These are phyloP conservation scores for Tetrapedia diversipes DNA, from an alignment of 2,888 invertebrate genomes.

Conservation along the genomic window DNA sequence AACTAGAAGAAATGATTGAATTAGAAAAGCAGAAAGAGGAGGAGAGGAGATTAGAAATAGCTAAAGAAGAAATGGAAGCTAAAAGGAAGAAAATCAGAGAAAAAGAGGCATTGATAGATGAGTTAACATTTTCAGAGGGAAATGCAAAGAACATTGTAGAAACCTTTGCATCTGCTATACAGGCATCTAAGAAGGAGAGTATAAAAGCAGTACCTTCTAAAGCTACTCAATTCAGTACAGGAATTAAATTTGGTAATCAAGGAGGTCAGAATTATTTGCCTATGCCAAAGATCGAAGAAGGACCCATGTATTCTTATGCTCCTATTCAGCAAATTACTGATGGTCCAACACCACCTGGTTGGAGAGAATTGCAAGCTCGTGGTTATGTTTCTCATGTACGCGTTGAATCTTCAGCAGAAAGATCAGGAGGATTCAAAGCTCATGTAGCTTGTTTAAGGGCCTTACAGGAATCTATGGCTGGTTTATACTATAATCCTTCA, in stretches of 20 bases:
- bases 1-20: conserved; percentile 93
- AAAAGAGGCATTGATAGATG: conserved; percentile 96
- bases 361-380: conserved; percentile 86
- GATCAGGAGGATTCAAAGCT: conserved; percentile 94
- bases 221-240: conserved; percentile 92
- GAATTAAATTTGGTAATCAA: conserved; percentile 91
- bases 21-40: conserved; percentile 91
- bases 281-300: conserved; percentile 90
- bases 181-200: conserved; percentile 88
- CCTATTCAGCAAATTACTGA: conserved; percentile 83
- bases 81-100: conserved; percentile 93
- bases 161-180: conserved; percentile 89
- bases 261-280: conserved; percentile 86
- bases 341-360: conserved; percentile 89
- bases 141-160: conserved; percentile 95
- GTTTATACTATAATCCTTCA: conserved; percentile 85
- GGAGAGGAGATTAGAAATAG: conserved; percentile 88
- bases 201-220: conserved; percentile 83
- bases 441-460: conserved; percentile 93
- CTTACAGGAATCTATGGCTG: conserved; percentile 93
- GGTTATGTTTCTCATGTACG: conserved; percentile 92
- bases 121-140: conserved; percentile 95
- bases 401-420: conserved; percentile 88
- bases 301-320: conserved; percentile 89
- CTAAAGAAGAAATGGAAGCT: conserved; percentile 85